These are phyloP conservation scores for Trachelus troglodyta DNA, from an alignment of 2,888 invertebrate species.

Conservation along the genomic window DNA sequence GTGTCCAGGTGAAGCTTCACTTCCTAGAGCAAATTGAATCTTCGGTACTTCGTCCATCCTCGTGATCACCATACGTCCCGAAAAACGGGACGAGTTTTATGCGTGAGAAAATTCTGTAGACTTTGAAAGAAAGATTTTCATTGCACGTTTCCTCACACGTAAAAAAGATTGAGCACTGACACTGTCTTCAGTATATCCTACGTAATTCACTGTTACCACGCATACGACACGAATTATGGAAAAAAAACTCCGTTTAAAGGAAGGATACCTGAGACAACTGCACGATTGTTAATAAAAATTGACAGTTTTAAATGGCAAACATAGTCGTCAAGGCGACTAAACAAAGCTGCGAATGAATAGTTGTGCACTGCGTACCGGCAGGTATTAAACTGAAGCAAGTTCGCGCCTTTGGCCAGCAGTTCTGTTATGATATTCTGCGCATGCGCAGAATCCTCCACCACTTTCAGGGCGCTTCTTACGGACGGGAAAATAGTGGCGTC, in stretches of 20 bases:
- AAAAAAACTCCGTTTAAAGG: background rate
- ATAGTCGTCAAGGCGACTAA: background rate
- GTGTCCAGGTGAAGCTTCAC: slow-evolving; percentile 63
- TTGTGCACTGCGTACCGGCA: background rate
- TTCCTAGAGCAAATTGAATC: slow-evolving; percentile 58
- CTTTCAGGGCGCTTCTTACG: background rate
- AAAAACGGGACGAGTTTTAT: background rate
- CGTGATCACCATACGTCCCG: background rate
- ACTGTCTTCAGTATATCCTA: background rate
- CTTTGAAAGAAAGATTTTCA: background rate
- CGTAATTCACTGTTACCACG: background rate
- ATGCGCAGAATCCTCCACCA: background rate
- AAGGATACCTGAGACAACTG: background rate
- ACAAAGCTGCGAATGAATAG: too few relatives aligned
- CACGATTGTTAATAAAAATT: background rate
- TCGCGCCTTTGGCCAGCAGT: background rate
- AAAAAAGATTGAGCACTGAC: background rate
- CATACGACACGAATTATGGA: background rate
- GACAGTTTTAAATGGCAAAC: background rate
- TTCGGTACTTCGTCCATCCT: slow-evolving; percentile 44
- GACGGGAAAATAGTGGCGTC: background rate
- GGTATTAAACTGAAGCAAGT: slow-evolving; percentile 2
- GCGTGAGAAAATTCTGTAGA: background rate
- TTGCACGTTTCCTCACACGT: background rate
- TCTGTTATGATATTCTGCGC: background rate